Evolutionary conservation across 2,888 invertebrate genomes (phyloP).

Genomic region (Crematogaster levior): DNA sequence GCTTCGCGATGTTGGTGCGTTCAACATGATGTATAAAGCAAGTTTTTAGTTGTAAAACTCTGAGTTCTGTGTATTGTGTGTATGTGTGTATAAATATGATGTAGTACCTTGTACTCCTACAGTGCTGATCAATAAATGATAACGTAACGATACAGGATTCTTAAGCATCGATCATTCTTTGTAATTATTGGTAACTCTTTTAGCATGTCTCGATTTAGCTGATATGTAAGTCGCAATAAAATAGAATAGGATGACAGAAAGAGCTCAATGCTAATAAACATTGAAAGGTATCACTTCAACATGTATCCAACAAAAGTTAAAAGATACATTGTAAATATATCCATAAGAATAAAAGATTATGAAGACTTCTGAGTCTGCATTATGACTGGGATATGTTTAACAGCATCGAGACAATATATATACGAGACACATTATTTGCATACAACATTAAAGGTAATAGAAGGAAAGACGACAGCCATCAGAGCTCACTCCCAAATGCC

Average conservation of each 20-base stretch:
- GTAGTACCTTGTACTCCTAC: conserved; percentile 27
- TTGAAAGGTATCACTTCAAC: conserved; percentile 7
- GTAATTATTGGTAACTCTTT: conserved; percentile 3
- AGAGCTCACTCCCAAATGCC: conserved; percentile 46
- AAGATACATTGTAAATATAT: conserved; percentile 9
- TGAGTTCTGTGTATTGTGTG: neutral
- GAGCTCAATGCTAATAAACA: conserved; percentile 24
- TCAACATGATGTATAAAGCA: conserved; percentile 9
- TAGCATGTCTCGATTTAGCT: neutral
- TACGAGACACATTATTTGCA: conserved; percentile 45
- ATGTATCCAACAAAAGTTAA: conserved; percentile 8
- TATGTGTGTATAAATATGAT: neutral
- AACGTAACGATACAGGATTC: conserved; percentile 15
- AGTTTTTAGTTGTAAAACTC: conserved; percentile 29
- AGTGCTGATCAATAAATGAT: conserved; percentile 34
- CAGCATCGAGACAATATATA: conserved; percentile 11
- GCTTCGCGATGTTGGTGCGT: neutral
- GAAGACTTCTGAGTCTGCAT: neutral
- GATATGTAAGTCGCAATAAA: conserved; percentile 23
- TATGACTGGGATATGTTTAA: conserved; percentile 11
- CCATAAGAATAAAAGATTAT: neutral
- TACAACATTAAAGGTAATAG: conserved; percentile 42
- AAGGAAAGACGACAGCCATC: conserved; percentile 57
- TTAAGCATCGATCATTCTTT: conserved; percentile 10
- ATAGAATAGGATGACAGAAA: neutral